Conservation (phyloP, 2,113 vertebrate species). For the Onychostoma macrolepis region DNA sequence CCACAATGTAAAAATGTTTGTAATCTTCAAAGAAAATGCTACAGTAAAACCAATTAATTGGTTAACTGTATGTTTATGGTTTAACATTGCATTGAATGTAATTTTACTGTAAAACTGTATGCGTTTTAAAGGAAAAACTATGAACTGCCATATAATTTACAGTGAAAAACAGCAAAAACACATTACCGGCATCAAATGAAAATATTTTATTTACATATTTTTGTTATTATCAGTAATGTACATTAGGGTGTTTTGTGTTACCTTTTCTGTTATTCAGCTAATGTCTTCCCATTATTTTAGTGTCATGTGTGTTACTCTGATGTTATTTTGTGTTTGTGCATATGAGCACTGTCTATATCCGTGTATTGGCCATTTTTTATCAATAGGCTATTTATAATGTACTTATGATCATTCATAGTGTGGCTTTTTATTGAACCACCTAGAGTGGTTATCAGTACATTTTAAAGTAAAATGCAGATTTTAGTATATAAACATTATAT, state of each 20-base stretch:
- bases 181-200: neutral
- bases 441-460: too few relatives aligned
- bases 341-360: too few relatives aligned
- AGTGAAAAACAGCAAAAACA: neutral
- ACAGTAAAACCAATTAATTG: neutral
- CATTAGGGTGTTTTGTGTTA: neutral
- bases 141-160: neutral
- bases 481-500: neutral
- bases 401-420: too few relatives aligned
- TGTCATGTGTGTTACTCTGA: neutral
- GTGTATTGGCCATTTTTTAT: too few relatives aligned
- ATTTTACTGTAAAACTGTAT: neutral
- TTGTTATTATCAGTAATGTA: neutral
- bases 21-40: neutral
- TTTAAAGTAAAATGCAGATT: too few relatives aligned
- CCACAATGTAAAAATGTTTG: neutral
- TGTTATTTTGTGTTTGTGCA: neutral
- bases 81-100: neutral
- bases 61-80: neutral
- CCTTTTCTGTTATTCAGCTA: neutral
- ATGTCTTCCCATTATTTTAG: neutral
- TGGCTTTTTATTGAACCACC: too few relatives aligned
- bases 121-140: neutral
- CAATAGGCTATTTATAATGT: too few relatives aligned
- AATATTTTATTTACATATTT: neutral